A percentile compares a stretch with the other conserved stretches of the same genome.
phyloP scores from a whole-genome alignment of 2,797 vertebrate species.

The Epinephelus coioides region DNA sequence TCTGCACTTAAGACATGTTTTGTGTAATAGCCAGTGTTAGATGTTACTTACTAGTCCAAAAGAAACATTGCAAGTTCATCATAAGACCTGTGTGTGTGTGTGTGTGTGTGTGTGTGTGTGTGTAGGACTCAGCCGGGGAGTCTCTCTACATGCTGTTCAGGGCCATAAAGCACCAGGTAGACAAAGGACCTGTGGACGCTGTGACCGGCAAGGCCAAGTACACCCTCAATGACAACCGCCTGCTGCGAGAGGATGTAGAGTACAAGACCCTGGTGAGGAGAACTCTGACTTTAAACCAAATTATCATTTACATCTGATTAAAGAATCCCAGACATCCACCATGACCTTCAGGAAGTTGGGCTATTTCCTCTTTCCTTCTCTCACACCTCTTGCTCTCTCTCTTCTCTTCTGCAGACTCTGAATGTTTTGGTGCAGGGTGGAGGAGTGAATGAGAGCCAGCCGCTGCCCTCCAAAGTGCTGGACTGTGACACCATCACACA shows the following conservation, averaged over 20 bases:
- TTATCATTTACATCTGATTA: neutral
- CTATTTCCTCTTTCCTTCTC: neutral
- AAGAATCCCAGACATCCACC: neutral
- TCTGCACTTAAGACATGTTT: no score
- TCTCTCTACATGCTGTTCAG: slow-evolving; percentile 97
- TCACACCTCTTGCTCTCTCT: neutral
- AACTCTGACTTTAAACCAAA: neutral
- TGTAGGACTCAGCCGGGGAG: slow-evolving; percentile 95
- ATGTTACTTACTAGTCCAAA: no score
- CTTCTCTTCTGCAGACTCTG: slow-evolving; percentile 85
- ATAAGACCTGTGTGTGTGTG: slow-evolving; percentile 17
- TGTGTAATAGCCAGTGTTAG: no score
- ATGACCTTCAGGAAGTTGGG: neutral
- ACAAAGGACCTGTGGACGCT: slow-evolving; percentile 97
- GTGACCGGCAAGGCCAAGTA: slow-evolving; percentile 98
- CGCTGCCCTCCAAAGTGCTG: slow-evolving; percentile 92
- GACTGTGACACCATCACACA: slow-evolving; percentile 98
- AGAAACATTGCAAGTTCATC: no score
- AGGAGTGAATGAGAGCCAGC: slow-evolving; percentile 88
- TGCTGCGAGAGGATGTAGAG: slow-evolving; percentile 96
- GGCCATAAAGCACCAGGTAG: slow-evolving; percentile 98
- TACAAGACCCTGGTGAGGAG: slow-evolving; percentile 93
- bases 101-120: no score
- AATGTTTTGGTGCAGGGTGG: slow-evolving; percentile 90
- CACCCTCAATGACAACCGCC: slow-evolving; percentile 96